These are phyloP conservation scores for Pentamera pediparva DNA, from an alignment of 53 echinoderm and acorn worm species.

Conservation along the genomic window DNA sequence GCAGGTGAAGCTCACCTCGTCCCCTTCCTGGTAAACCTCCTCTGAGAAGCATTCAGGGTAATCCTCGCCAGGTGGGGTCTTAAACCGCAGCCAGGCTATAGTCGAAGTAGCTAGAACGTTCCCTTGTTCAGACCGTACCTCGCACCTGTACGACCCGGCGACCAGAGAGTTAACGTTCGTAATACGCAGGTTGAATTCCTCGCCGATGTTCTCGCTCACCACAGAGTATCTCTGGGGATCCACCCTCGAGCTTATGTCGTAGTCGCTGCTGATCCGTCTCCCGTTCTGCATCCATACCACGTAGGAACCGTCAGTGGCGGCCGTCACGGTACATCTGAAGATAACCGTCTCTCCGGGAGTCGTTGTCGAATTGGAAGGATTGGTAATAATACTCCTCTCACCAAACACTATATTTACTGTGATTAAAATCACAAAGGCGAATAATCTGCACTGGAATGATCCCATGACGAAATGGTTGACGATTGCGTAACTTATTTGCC, in stretches of 20 bases:
- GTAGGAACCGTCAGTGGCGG: background rate
- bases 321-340: conserved; percentile 7
- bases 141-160: conserved; percentile 35
- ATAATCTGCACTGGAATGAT: too few relatives aligned
- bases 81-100: conserved; percentile 19
- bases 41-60: conserved; percentile 30
- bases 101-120: background rate
- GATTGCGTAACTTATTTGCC: too few relatives aligned
- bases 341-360: background rate
- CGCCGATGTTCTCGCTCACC: conserved; percentile 11
- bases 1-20: conserved; percentile 30
- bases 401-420: background rate
- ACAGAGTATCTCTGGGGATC: conserved; percentile 34
- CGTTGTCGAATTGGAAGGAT: conserved; percentile 12
- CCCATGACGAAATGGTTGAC: too few relatives aligned
- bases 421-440: conserved; percentile 9
- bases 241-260: background rate
- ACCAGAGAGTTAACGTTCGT: conserved; percentile 21
- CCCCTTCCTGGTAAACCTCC: conserved; percentile 20
- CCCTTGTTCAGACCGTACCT: conserved; percentile 11
- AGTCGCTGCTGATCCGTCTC: conserved; percentile 24
- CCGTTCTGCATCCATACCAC: conserved; percentile 43
- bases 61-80: conserved; percentile 24
- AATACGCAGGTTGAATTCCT: conserved; percentile 48
- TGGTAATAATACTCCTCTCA: conserved; percentile 21